Evolutionary conservation across 1,140 invertebrate species (phyloP).

Genomic region (Zaprionus nigranus): DNA sequence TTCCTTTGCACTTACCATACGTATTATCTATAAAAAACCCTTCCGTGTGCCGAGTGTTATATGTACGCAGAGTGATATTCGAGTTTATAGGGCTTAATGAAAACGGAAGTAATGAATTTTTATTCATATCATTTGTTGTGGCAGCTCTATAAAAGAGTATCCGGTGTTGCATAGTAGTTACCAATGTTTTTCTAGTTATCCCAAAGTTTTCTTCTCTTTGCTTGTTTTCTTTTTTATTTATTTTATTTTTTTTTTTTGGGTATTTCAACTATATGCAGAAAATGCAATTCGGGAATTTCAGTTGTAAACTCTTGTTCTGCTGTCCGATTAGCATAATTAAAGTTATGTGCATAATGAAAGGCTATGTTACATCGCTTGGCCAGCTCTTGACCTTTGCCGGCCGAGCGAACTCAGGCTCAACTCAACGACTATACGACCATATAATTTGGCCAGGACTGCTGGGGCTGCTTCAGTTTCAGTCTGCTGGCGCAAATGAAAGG

Average conservation of each 20-base stretch:
- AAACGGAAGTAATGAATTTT: constrained; percentile 8
- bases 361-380: background rate
- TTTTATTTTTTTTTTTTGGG: background rate
- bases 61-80: background rate
- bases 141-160: background rate
- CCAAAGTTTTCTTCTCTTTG: background rate
- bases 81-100: background rate
- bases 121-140: constrained; percentile 3
- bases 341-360: constrained; percentile 27
- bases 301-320: constrained; percentile 16
- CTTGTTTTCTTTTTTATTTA: background rate
- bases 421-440: constrained; percentile 2
- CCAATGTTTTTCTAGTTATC: constrained; percentile 1
- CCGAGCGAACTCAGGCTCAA: constrained; percentile 7
- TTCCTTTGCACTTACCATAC: background rate
- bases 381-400: constrained; percentile 41
- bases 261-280: background rate
- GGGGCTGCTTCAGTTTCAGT: constrained; percentile 18
- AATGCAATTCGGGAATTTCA: constrained; percentile 1
- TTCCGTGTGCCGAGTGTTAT: background rate
- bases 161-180: background rate
- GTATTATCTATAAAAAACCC: background rate
- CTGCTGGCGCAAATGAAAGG: constrained; percentile 46
- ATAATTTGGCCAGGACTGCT: constrained; percentile 38
- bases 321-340: constrained; percentile 27